Evolutionary conservation across 2,113 vertebrate genomes (phyloP).

Genomic region (Acrocephalus arundinaceus): DNA sequence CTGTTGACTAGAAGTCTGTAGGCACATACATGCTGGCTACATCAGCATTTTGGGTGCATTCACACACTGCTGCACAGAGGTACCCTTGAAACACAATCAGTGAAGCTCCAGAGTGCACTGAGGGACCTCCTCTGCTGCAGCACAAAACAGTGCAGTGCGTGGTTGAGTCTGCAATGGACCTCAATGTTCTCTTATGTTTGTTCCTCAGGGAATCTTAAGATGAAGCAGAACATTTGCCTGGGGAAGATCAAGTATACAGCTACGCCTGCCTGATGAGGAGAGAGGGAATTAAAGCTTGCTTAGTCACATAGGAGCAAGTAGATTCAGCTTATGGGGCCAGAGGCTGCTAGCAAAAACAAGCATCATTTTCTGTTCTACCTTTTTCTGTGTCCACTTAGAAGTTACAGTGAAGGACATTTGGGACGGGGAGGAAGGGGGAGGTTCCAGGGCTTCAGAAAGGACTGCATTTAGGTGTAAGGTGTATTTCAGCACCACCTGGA

Average conservation of each 20-base stretch:
- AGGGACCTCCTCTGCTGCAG: not conserved
- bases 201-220: not conserved
- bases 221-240: not conserved
- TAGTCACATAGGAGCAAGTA: not conserved
- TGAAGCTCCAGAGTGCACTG: not conserved
- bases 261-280: not conserved
- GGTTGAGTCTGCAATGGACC: not conserved
- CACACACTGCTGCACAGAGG: not conserved
- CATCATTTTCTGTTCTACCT: not conserved
- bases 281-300: not conserved
- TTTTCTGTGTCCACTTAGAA: not conserved
- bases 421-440: not conserved
- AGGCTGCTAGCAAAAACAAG: not conserved
- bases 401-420: not conserved
- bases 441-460: not conserved
- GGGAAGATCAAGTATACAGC: not conserved
- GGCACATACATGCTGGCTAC: fast-evolving
- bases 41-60: not conserved
- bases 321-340: not conserved
- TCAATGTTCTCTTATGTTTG: not conserved
- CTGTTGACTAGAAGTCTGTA: not conserved
- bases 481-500: not conserved
- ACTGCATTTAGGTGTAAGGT: not conserved
- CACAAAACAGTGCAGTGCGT: fast-evolving
- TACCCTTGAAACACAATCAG: not conserved